Conservation (phyloP, 2,113 vertebrate species). For the Pandion haliaetus region DNA sequence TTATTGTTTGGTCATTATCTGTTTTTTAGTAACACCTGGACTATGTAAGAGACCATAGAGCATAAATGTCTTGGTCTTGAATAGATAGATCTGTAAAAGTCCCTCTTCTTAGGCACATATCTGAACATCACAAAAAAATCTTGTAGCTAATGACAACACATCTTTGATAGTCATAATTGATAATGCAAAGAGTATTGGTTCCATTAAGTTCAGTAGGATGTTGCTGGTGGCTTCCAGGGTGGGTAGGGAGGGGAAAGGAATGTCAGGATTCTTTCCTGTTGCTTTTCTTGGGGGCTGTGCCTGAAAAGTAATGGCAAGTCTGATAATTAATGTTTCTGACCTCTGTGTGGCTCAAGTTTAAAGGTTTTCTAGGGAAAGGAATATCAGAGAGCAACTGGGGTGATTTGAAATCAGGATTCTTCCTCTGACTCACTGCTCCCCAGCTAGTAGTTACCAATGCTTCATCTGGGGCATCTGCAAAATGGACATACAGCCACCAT, state of each 20-base stretch:
- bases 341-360: not conserved
- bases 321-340: not conserved
- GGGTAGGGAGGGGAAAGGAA: not conserved
- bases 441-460: not conserved
- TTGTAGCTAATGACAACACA: not conserved
- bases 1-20: not conserved
- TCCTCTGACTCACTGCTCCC: not conserved
- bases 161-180: not conserved
- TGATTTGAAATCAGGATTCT: not conserved
- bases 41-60: not conserved
- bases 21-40: not conserved
- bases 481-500: not conserved
- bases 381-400: not conserved
- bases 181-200: not conserved
- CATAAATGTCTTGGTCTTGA: not conserved
- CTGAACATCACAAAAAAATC: not conserved
- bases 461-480: not conserved
- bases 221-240: not conserved
- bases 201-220: not conserved
- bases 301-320: not conserved
- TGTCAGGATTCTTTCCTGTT: not conserved
- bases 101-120: not conserved
- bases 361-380: not conserved
- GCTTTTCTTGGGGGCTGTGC: not conserved
- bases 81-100: not conserved